Base-by-base conservation (phyloP, 2,888 invertebrate species). In the Cheilosia vernalis region DNA sequence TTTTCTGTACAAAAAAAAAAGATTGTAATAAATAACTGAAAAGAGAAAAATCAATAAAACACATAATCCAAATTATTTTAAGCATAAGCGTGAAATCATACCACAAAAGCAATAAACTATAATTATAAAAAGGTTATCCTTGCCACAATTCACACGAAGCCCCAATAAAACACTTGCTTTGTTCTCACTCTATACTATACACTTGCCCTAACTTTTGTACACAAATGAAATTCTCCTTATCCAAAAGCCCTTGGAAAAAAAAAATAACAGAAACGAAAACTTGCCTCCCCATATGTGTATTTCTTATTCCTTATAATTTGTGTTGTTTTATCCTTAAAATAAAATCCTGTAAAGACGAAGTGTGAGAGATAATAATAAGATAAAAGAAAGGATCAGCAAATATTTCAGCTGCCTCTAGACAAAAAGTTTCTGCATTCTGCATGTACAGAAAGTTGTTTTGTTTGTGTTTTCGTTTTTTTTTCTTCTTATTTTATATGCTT, bases 71-170 rank as follows among this genome's bases (percentile, higher is more conserved):
- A 84, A 76, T 80, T 84, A 84, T 80, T 84, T 76, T 84, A 42
- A 84, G 63, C 79, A 79, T 84, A 64, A 84, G 69, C 80, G 80
- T 55, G 70, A 70, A 84, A 69, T 80, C 74, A 80, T 70, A 84
- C 84, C 84, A 80, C 84, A 80, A 81, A 81, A 81, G 85, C 85
- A 85, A 85, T 81, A 85, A 81, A 85, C 85, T 76, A 85, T 81
- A 85, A 85, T 85, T 85, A 81, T 81, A 76, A 85, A 72, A 81
- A 85, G 85, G 81, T 85, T 85, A 85, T 81, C 81, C 76, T 76
- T 72, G 70, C 85, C 81, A 85, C 85, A 85, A 81, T 85, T 81
- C 72, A 81, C 81, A 85, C 81, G 77, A 77, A 80, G 77, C 81
- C 72, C 85, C 81, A 85, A 85, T 85, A 81, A 77, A 85, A 81